Percentiles rank a stretch among this genome's conserved stretches.
Evolutionary conservation across 2,113 vertebrate species (phyloP).

Genomic region (Tychaedon coryphoeus): DNA sequence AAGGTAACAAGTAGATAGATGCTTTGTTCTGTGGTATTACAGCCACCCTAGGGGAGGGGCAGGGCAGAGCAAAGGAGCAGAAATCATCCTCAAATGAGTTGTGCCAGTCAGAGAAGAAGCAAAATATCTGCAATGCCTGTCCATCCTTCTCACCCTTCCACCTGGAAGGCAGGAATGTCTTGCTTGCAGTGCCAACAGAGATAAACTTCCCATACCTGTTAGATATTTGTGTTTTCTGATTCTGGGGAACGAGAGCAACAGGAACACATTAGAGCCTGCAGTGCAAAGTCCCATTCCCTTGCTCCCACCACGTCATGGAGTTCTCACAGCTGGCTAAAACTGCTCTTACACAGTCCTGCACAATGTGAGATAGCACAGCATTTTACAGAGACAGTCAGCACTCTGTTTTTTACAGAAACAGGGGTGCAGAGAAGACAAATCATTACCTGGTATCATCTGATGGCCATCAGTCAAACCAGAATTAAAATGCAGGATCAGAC

Average conservation of each 20-base stretch:
- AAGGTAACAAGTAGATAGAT: neutral
- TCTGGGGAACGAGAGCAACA: neutral
- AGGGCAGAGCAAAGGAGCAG: neutral
- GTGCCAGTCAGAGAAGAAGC: neutral
- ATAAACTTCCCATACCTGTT: neutral
- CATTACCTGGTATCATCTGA: neutral
- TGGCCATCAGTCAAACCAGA: neutral
- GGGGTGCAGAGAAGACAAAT: neutral
- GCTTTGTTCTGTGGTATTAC: neutral
- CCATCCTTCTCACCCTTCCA: neutral
- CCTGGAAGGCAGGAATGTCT: neutral
- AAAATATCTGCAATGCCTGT: neutral
- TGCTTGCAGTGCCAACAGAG: neutral
- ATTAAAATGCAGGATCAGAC: constrained; percentile 10
- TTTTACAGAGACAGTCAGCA: neutral
- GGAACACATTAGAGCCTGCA: neutral
- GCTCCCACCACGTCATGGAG: neutral
- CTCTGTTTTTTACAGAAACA: neutral
- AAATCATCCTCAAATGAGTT: neutral
- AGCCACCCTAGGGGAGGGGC: neutral
- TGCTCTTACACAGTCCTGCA: neutral
- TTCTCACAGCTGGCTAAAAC: neutral
- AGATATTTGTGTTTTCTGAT: neutral
- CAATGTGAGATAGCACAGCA: neutral
- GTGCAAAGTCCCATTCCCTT: neutral